Evolutionary conservation across 2,797 vertebrate genomes (phyloP).

Genomic region (Scyliorhinus canicula): DNA sequence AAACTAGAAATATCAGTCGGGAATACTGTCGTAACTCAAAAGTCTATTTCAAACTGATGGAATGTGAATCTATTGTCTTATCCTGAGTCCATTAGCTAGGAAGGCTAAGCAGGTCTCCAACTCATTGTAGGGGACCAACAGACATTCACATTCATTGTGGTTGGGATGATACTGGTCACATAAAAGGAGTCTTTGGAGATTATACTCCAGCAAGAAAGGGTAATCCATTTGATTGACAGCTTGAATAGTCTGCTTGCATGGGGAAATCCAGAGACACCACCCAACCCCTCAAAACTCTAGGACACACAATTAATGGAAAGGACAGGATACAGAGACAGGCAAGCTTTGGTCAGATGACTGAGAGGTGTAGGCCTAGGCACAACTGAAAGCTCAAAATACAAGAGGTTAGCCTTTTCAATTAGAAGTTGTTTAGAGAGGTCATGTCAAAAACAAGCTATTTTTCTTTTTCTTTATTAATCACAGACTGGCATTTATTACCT

Average conservation of each 20-base stretch:
- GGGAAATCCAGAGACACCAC: background rate
- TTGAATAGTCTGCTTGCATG: background rate
- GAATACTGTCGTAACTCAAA: background rate
- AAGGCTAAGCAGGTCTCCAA: background rate
- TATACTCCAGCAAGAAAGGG: background rate
- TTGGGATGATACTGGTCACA: background rate
- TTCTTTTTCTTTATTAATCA: too few species aligned
- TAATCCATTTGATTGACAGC: background rate
- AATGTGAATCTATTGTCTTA: background rate
- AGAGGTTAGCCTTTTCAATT: too few species aligned
- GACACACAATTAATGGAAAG: too few species aligned
- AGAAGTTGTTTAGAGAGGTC: too few species aligned
- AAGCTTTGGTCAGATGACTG: too few species aligned
- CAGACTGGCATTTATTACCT: too few species aligned
- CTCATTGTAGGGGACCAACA: background rate
- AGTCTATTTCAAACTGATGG: background rate
- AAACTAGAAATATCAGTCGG: background rate
- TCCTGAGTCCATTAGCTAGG: background rate
- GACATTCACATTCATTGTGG: background rate
- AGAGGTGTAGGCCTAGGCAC: too few species aligned
- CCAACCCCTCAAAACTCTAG: too few species aligned
- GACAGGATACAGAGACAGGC: too few species aligned
- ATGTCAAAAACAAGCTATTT: too few species aligned
- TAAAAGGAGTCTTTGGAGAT: background rate
- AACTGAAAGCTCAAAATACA: too few species aligned